A percentile compares a stretch with the other conserved stretches of the same genome.
Evolutionary conservation across 2,113 vertebrate genomes (phyloP).

Genomic region (Ramphastos sulfuratus): DNA sequence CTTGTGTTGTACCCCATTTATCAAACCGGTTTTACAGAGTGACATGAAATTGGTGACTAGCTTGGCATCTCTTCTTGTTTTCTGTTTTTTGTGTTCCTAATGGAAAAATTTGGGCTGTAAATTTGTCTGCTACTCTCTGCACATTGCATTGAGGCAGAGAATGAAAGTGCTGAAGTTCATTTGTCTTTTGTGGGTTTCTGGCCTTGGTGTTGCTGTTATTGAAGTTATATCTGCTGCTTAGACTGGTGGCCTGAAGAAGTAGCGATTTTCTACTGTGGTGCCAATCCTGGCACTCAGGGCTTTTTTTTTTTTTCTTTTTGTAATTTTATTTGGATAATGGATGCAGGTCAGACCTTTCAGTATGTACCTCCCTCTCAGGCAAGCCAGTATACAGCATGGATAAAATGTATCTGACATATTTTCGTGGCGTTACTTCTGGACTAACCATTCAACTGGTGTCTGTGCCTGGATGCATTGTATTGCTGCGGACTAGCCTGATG

Average conservation of each 20-base stretch:
- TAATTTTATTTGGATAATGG: neutral
- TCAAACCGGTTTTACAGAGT: neutral
- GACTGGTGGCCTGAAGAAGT: neutral
- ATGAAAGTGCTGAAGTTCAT: accelerated
- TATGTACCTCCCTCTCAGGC: neutral
- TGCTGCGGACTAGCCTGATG: neutral
- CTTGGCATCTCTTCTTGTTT: neutral
- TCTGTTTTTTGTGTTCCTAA: neutral
- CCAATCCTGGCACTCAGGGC: neutral
- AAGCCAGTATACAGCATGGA: neutral
- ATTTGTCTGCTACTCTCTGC: neutral
- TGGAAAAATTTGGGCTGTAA: neutral
- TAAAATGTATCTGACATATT: neutral
- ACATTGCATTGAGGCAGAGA: accelerated
- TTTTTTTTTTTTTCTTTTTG: neutral
- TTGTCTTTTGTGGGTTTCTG: neutral
- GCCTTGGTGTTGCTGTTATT: neutral
- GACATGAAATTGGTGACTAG: neutral
- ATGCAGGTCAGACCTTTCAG: neutral
- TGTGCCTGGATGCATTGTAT: neutral
- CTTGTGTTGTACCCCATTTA: neutral
- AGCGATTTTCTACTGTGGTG: neutral
- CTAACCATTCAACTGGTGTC: neutral
- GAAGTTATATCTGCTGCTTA: neutral
- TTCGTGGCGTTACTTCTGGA: neutral